These are phyloP conservation scores for Xenopus borealis DNA, from an alignment of 2,113 vertebrate species.

Conservation along the genomic window DNA sequence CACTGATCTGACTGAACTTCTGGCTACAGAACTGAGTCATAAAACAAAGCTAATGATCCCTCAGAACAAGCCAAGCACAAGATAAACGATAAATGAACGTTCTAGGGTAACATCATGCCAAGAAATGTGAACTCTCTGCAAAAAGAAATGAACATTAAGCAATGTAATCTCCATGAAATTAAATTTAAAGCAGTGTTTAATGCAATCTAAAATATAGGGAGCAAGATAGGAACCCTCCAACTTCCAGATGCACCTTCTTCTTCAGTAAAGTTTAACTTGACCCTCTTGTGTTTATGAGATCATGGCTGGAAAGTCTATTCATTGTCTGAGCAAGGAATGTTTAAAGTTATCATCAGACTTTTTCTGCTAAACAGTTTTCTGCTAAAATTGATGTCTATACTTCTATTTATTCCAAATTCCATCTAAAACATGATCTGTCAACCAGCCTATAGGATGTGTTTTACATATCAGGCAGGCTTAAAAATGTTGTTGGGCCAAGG, in stretches of 20 bases:
- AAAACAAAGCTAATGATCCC: slow-evolving; percentile 36
- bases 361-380: too few relatives aligned
- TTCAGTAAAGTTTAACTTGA: not conserved
- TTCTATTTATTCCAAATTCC: too few relatives aligned
- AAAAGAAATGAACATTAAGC: slow-evolving; percentile 26
- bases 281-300: not conserved
- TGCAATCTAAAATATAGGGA: not conserved
- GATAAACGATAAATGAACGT: slow-evolving; percentile 38
- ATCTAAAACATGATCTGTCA: too few relatives aligned
- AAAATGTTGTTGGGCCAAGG: too few relatives aligned
- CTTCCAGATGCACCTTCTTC: not conserved
- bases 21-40: slow-evolving; percentile 17
- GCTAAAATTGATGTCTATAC: too few relatives aligned
- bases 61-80: slow-evolving; percentile 37
- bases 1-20: slow-evolving; percentile 33
- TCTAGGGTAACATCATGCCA: slow-evolving; percentile 20
- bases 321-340: too few relatives aligned
- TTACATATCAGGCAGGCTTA: too few relatives aligned
- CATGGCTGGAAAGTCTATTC: too few relatives aligned
- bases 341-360: too few relatives aligned
- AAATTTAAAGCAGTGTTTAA: slow-evolving; percentile 15
- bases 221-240: not conserved
- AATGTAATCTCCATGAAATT: slow-evolving; percentile 31
- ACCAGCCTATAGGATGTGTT: too few relatives aligned
- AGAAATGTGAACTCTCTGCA: slow-evolving; percentile 23